A percentile compares a stretch with the other conserved stretches of the same genome.
These are phyloP conservation scores for Dipodomys ordii DNA, from an alignment of 2,113 vertebrate genomes.

Conservation along the genomic window DNA sequence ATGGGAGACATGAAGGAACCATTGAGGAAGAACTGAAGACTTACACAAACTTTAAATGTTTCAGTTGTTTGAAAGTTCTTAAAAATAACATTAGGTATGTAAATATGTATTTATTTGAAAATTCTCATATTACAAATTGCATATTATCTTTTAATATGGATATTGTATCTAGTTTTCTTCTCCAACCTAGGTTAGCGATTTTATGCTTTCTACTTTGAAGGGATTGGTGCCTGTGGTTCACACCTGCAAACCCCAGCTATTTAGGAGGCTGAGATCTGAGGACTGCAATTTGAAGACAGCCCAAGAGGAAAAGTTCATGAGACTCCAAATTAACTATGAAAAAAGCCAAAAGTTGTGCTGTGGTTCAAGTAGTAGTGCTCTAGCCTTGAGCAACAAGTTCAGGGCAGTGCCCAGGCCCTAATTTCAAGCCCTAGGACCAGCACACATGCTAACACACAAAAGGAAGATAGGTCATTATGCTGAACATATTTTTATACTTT, in stretches of 20 bases:
- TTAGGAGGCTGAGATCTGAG: neutral
- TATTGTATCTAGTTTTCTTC: slow-evolving; percentile 11
- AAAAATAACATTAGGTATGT: slow-evolving; percentile 98
- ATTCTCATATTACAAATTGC: neutral
- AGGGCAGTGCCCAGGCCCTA: too few relatives aligned
- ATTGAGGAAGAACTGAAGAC: slow-evolving; percentile 88
- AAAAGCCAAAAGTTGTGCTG: too few relatives aligned
- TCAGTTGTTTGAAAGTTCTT: slow-evolving; percentile 97
- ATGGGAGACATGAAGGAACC: slow-evolving; percentile 93
- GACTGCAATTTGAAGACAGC: too few relatives aligned
- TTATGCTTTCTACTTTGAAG: slow-evolving; percentile 33
- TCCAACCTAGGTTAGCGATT: slow-evolving; percentile 4
- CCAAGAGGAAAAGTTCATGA: too few relatives aligned
- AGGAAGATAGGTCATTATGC: neutral
- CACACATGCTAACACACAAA: too few relatives aligned
- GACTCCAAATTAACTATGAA: too few relatives aligned
- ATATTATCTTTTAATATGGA: neutral
- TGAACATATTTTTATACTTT: slow-evolving; percentile 55
- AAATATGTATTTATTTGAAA: slow-evolving; percentile 57
- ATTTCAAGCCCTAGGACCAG: too few relatives aligned
- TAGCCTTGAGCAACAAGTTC: too few relatives aligned
- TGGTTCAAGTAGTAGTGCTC: too few relatives aligned
- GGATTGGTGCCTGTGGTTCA: neutral
- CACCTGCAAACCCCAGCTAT: neutral
- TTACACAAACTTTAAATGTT: slow-evolving; percentile 95